Evolutionary conservation across 2,113 vertebrate species (phyloP).

Genomic region (Pterocles gutturalis): DNA sequence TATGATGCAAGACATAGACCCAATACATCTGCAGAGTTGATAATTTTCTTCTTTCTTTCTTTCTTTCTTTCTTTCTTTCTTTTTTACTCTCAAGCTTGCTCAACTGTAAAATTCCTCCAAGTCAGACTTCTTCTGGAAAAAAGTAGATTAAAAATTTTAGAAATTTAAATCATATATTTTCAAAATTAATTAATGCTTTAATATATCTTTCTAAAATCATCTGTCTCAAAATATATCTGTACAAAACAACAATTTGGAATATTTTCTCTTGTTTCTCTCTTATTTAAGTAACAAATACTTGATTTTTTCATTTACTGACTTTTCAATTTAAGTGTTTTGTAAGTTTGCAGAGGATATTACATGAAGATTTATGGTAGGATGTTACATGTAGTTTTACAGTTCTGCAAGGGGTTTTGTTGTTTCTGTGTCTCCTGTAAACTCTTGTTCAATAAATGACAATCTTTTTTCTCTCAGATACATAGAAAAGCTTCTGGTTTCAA

Average conservation of each 20-base stretch:
- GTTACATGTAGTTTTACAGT: neutral
- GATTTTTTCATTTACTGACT: neutral
- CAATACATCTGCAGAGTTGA: neutral
- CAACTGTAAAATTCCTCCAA: neutral
- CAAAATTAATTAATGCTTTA: neutral
- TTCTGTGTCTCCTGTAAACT: neutral
- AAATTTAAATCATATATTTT: neutral
- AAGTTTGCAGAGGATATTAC: neutral
- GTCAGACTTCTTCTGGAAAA: neutral
- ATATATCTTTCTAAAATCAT: neutral
- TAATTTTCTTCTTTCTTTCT: neutral
- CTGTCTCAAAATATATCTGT: neutral
- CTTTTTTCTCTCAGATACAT: neutral
- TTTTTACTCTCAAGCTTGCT: neutral
- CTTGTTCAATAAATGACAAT: neutral
- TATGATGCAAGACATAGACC: neutral
- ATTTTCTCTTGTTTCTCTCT: neutral
- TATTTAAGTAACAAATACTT: neutral
- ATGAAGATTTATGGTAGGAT: neutral
- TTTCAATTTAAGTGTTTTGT: neutral
- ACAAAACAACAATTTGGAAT: neutral
- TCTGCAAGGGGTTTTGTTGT: neutral
- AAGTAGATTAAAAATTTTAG: neutral
- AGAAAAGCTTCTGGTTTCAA: neutral
- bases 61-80: neutral